Base-by-base conservation (phyloP, 2,888 invertebrate species). In the Imbricaverruca yamaguchii region DNA sequence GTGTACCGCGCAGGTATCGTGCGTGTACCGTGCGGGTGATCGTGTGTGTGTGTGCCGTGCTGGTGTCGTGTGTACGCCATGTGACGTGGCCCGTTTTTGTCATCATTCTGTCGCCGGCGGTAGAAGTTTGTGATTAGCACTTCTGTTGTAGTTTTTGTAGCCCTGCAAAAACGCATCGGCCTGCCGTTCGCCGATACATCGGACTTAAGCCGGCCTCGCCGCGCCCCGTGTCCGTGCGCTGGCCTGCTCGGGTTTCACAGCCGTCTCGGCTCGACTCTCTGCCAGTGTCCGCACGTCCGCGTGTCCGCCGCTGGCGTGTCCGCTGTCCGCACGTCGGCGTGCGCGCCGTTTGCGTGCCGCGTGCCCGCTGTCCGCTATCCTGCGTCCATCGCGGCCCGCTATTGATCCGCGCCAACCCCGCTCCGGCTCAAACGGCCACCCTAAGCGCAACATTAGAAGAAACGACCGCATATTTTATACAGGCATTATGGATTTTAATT, bases 51-150 rank as follows among this genome's bases (percentile, higher is more conserved):
- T 39, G 39, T 39, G 4, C 39, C 39, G 39, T 39, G 39, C 39
- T 39, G 39, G 39, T 39, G 39, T 39, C 39, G 39, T 39, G 39
- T 39, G 39, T 39, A 39, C 4, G 39, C 39, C 39, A 39, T 39
- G 39, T 39, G 39, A 39, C 39, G 39, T 39, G 74, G 55, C 13
- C 7, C 21, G 74, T 74, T 74, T 74, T 74, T 74, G 55, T 55
- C 11, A 9, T 6, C 9, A 3, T 8, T 55, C 55, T 74, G 74
- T 74, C 74, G 55, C 18, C 74, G 74, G 10, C 74, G 53, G 74
- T 74, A 74, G 55, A 74, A 74, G 74, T 74, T 55, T 74, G 74
- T 74, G 74, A 74, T 74, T 74, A 74, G 74, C 74, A 74, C 74
- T 74, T 74, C 53, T 74, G 74, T 74, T 74, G 74, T 74, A 74